Percentiles rank a stretch among this genome's conserved stretches.
phyloP scores from a whole-genome alignment of 1,140 invertebrate species.

The Globodera rostochiensis region DNA sequence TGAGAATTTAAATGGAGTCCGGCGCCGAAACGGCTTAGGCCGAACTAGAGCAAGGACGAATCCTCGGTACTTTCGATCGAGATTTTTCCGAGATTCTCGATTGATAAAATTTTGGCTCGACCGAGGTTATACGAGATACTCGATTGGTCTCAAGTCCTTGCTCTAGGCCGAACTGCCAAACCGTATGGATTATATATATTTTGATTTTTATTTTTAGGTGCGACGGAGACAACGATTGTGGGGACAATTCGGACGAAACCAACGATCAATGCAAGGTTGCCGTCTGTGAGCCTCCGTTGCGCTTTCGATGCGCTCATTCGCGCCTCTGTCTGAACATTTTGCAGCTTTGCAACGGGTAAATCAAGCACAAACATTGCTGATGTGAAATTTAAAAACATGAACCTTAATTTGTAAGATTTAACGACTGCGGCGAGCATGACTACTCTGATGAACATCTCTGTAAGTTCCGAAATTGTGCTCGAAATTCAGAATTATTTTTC shows the following conservation, averaged over 20 bases:
- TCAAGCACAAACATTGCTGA: not conserved
- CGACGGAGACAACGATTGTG: conserved; percentile 60
- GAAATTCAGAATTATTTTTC: no score
- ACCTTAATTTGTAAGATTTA: conserved; percentile 24
- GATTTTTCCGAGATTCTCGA: no score
- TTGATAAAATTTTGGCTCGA: no score
- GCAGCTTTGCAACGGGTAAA: conserved; percentile 57
- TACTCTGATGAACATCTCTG: conserved; percentile 53
- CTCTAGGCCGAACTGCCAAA: no score
- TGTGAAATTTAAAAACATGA: not conserved
- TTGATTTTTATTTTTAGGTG: not conserved
- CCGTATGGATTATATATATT: not conserved
- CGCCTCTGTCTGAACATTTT: conserved; percentile 61
- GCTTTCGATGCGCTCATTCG: conserved; percentile 62
- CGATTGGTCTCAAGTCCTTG: no score
- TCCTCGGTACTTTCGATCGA: no score
- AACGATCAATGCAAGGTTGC: conserved; percentile 58
- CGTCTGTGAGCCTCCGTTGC: conserved; percentile 61
- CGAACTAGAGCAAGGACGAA: no score
- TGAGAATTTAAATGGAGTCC: no score
- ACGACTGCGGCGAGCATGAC: conserved; percentile 61
- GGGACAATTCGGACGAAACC: conserved; percentile 64
- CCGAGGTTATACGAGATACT: no score
- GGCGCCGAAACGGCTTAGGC: no score
- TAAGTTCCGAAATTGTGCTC: conserved; percentile 8